Evolutionary conservation across 23 tunicate genomes (phyloP).

Genomic region (Trididemnum miniatum): DNA sequence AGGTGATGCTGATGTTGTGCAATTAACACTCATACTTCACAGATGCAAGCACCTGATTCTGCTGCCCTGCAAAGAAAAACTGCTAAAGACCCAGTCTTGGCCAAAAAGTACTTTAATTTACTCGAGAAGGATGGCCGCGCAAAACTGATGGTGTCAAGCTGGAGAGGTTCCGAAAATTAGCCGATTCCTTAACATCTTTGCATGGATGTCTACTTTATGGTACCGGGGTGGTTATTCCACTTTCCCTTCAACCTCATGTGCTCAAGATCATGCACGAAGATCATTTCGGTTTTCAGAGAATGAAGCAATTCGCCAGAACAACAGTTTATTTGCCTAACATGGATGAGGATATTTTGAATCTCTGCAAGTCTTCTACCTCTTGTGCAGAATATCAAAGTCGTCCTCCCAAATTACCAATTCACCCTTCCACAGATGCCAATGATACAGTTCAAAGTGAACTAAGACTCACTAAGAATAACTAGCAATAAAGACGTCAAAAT

Average conservation of each 20-base stretch:
- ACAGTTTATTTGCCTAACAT: no score
- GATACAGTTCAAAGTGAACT: no score
- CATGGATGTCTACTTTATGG: constrained; percentile 47
- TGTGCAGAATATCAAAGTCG: no score
- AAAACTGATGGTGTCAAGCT: background rate
- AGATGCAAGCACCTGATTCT: constrained; percentile 34
- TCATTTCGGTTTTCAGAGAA: background rate
- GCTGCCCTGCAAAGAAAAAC: constrained; percentile 10
- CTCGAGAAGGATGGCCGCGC: constrained; percentile 43
- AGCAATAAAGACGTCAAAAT: no score
- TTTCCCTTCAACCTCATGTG: background rate
- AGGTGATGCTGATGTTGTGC: constrained; percentile 25
- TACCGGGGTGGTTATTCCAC: constrained; percentile 30
- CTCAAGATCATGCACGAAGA: background rate
- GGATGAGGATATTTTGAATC: no score
- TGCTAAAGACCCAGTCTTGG: constrained; percentile 15
- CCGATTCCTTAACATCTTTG: constrained; percentile 7
- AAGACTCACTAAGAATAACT: no score
- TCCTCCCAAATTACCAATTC: no score
- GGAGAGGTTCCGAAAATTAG: constrained; percentile 6
- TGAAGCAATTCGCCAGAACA: background rate
- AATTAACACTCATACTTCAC: constrained; percentile 9
- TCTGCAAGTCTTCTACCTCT: no score
- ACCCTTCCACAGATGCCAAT: no score
- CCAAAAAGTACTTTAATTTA: constrained; percentile 24